Conservation (phyloP, 2,888 invertebrate genomes). For the Drepanosiphum platanoidis region DNA sequence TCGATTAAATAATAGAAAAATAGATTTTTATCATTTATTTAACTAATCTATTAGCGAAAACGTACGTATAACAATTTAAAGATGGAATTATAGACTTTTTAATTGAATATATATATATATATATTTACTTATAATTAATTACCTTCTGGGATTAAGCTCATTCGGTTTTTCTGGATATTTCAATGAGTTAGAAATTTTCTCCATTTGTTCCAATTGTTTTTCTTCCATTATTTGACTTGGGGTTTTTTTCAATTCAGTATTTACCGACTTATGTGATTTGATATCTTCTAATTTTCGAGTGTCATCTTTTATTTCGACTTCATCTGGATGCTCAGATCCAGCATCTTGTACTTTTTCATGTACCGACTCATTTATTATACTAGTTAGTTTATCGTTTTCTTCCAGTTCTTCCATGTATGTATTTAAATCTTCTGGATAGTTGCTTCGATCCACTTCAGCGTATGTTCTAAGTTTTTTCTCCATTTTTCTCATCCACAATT, state of each 20-base stretch:
- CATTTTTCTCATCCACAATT: slow-evolving; percentile 44
- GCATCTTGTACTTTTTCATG: neutral
- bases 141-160: slow-evolving; percentile 53
- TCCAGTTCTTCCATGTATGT: neutral
- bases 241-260: neutral
- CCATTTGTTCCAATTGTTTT: slow-evolving; percentile 45
- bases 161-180: slow-evolving; percentile 59
- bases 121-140: no score
- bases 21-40: no score
- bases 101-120: no score
- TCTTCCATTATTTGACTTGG: slow-evolving; percentile 54
- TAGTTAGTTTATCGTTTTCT: neutral
- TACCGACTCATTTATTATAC: neutral
- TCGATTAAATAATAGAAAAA: no score
- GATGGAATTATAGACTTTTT: no score
- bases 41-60: no score
- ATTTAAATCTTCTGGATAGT: slow-evolving; percentile 18
- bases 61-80: no score
- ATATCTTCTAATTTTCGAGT: neutral
- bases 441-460: neutral
- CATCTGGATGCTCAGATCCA: neutral
- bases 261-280: neutral
- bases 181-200: slow-evolving; percentile 38
- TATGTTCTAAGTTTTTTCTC: slow-evolving; percentile 55
- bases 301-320: neutral